Conservation (phyloP, 2,113 vertebrate genomes). For the Sinocyclocheilus rhinocerous region DNA sequence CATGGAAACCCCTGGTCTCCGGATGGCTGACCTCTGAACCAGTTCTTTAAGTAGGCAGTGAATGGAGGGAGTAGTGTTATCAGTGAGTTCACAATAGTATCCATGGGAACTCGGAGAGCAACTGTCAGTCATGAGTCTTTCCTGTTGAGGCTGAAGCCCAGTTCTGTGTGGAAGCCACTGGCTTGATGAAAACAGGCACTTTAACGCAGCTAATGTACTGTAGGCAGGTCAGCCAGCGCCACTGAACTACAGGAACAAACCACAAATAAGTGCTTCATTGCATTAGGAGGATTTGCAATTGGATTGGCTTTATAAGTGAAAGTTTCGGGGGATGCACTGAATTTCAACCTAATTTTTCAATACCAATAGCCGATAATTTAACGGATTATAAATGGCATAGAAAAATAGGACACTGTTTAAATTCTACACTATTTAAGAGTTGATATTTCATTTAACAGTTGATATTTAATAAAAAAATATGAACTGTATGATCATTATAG, state of each 20-base stretch:
- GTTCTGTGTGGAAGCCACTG: slow-evolving; percentile 27
- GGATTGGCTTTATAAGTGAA: not conserved
- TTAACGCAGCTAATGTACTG: slow-evolving; percentile 16
- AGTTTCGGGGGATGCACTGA: not conserved
- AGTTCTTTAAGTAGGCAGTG: slow-evolving; percentile 46
- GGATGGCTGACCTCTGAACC: slow-evolving; percentile 55
- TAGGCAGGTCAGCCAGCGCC: slow-evolving; percentile 12
- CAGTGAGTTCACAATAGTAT: slow-evolving; percentile 54
- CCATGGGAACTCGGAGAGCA: slow-evolving; percentile 47
- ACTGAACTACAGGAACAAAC: not conserved
- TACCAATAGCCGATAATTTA: not conserved
- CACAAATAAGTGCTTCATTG: slow-evolving; percentile 2
- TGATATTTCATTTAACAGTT: not conserved
- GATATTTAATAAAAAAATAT: not conserved
- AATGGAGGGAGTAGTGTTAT: slow-evolving; percentile 50
- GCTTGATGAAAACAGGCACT: slow-evolving; percentile 37
- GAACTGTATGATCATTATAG: not conserved
- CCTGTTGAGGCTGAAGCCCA: slow-evolving; percentile 13
- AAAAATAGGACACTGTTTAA: not conserved
- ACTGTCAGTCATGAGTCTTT: slow-evolving; percentile 39
- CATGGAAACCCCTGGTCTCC: slow-evolving; percentile 49
- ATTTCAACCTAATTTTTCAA: not conserved
- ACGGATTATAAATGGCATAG: not conserved
- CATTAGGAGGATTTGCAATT: not conserved
- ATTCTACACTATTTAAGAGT: not conserved